Percentiles rank a stretch among this genome's conserved stretches.
These are phyloP conservation scores for Mormyrus iriodes DNA, from an alignment of 2,113 vertebrate species.

Conservation along the genomic window DNA sequence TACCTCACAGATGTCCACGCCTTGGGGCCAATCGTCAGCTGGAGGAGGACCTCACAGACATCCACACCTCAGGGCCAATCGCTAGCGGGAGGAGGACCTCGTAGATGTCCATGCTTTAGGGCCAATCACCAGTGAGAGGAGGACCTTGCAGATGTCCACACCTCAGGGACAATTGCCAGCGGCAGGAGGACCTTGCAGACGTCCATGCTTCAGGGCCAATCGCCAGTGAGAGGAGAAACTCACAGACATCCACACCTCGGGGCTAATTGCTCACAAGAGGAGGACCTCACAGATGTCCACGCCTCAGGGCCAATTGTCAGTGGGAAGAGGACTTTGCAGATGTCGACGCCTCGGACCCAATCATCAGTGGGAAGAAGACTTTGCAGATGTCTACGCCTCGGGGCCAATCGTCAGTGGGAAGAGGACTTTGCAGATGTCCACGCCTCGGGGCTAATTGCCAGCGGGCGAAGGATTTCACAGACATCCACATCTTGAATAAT, in stretches of 20 bases:
- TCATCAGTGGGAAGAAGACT: too few relatives aligned
- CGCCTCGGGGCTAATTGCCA: neutral
- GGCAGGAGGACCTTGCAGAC: neutral
- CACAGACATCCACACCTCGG: neutral
- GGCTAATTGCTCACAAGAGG: neutral
- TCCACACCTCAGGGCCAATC: neutral
- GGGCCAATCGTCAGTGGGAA: too few relatives aligned
- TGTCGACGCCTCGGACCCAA: neutral
- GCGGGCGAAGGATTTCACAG: neutral
- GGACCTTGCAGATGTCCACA: neutral
- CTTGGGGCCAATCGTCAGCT: neutral
- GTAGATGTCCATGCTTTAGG: neutral
- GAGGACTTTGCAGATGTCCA: neutral
- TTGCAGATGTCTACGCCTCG: too few relatives aligned
- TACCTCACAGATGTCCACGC: neutral
- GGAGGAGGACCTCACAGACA: neutral
- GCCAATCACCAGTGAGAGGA: neutral
- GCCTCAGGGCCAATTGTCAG: neutral
- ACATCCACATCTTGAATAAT: slow-evolving; percentile 42
- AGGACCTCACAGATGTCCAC: neutral
- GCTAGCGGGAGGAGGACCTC: neutral
- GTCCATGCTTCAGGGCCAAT: neutral
- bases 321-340: neutral
- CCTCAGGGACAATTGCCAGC: neutral
- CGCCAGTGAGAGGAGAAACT: neutral